phyloP scores from a whole-genome alignment of 2,113 vertebrate genomes.

The Spizaetus ornatus region DNA sequence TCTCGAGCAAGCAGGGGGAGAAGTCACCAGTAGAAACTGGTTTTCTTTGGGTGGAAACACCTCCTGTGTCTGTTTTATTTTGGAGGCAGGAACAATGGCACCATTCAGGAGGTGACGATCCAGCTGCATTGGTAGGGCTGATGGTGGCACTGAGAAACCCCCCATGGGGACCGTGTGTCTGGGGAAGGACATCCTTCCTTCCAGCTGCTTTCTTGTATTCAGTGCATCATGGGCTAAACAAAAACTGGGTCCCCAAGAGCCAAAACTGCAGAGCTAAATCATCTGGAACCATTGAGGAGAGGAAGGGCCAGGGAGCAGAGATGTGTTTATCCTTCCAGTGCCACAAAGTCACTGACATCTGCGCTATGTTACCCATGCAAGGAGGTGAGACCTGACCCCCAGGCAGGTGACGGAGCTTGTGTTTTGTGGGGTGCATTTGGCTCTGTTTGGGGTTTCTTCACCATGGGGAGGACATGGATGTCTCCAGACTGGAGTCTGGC shows the following conservation, averaged over 20 bases:
- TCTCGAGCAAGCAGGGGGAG: neutral
- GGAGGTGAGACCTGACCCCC: neutral
- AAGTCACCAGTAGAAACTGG: constrained; percentile 20
- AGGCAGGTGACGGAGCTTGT: neutral
- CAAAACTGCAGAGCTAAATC: neutral
- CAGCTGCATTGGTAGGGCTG: neutral
- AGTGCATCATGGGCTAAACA: neutral
- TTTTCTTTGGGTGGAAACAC: neutral
- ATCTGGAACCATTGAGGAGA: accelerated
- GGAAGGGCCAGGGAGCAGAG: neutral
- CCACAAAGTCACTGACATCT: neutral
- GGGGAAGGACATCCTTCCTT: neutral
- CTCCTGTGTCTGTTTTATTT: neutral
- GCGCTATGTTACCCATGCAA: accelerated
- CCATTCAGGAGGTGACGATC: neutral
- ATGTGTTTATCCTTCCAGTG: neutral
- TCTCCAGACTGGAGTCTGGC: neutral
- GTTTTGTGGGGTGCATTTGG: neutral
- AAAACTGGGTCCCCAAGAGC: neutral
- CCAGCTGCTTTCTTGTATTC: neutral
- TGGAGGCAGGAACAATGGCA: neutral
- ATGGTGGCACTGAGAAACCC: neutral
- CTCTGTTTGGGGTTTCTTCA: neutral
- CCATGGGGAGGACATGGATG: neutral
- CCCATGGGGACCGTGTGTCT: neutral